A percentile compares a stretch with the other conserved stretches of the same genome.
These are phyloP conservation scores for Eurystomus glaucurus DNA, from an alignment of 2,797 vertebrate genomes.

Conservation along the genomic window DNA sequence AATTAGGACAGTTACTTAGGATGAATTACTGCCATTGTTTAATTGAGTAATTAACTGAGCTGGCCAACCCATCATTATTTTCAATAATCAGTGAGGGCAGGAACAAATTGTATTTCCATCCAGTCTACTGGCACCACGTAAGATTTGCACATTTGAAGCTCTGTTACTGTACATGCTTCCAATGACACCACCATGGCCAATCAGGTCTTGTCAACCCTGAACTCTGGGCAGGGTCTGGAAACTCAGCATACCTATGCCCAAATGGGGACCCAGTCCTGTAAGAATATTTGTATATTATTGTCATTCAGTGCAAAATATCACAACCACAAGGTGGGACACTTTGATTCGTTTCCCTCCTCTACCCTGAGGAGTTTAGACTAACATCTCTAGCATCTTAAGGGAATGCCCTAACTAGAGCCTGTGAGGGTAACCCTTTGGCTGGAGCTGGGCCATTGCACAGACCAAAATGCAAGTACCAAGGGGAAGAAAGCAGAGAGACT, in stretches of 20 bases:
- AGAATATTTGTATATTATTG: neutral
- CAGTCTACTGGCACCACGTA: neutral
- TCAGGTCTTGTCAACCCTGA: neutral
- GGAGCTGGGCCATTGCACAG: neutral
- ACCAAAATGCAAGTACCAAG: neutral
- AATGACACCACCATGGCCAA: rapidly evolving
- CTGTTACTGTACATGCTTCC: neutral
- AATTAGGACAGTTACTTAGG: neutral
- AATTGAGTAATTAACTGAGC: neutral
- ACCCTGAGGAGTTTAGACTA: neutral
- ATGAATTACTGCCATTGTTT: neutral
- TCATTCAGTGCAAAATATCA: neutral
- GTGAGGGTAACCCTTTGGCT: neutral
- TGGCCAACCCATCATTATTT: neutral
- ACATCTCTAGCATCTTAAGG: neutral
- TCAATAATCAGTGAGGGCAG: neutral
- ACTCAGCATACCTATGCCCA: neutral
- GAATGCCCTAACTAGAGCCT: neutral
- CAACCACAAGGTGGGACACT: neutral
- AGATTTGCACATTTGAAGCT: neutral
- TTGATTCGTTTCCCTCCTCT: neutral
- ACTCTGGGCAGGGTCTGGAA: neutral
- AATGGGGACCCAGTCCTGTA: neutral
- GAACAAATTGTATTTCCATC: neutral
- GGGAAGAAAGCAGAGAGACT: neutral